Percentiles rank a stretch among this genome's conserved stretches.
phyloP scores from a whole-genome alignment of 2,888 invertebrate species.

The Chironomus riparius region DNA sequence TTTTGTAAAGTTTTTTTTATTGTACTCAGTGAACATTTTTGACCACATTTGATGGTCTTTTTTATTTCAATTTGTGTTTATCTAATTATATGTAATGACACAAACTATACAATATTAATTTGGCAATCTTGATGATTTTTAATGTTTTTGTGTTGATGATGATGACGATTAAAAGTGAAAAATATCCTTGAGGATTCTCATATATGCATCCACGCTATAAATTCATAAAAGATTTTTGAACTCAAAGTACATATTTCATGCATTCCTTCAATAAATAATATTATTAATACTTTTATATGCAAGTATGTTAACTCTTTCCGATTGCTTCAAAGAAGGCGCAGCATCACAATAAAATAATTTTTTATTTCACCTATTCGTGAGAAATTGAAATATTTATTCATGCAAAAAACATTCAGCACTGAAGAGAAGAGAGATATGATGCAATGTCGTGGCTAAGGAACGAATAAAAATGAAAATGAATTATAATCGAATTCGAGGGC shows the following conservation, averaged over 20 bases:
- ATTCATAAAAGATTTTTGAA: no score
- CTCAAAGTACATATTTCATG: no score
- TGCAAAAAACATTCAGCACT: not conserved
- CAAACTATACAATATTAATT: not conserved
- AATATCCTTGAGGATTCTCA: not conserved
- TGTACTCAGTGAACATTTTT: not conserved
- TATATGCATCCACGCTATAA: no score
- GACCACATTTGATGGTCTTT: conserved; percentile 15
- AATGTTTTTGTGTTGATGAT: not conserved
- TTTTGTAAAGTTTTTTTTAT: no score
- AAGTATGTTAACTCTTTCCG: no score
- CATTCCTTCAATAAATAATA: not conserved
- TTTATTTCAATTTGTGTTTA: not conserved
- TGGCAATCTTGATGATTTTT: conserved; percentile 4
- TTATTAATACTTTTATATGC: no score
- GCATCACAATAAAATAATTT: conserved; percentile 12
- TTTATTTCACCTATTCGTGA: not conserved
- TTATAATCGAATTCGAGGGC: not conserved
- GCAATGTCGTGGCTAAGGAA: conserved; percentile 8
- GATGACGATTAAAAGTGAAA: not conserved
- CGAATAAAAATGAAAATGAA: not conserved
- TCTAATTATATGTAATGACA: conserved; percentile 20
- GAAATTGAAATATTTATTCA: conserved; percentile 12
- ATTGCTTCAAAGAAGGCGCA: conserved; percentile 3
- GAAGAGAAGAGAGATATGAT: not conserved